Evolutionary conservation across 2,797 vertebrate species (phyloP), one percentile per base, ranked within the genome.

Genomic region (Artibeus jamaicensis): DNA sequence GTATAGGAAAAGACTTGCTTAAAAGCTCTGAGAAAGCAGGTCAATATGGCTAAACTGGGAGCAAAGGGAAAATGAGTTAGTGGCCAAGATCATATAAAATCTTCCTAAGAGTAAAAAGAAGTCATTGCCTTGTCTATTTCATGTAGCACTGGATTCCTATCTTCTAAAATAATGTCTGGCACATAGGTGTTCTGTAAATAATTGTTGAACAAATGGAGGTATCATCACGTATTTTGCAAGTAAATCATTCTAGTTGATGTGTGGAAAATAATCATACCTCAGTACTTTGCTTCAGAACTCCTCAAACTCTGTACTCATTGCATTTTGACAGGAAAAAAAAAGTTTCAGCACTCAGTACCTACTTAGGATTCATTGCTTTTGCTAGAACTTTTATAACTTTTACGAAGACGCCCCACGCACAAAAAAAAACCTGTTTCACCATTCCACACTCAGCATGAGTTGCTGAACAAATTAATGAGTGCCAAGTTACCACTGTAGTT

Each of bases 191-290:
- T 76, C 39, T 10, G 59, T 77, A 82, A 79, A 53, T 55, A 79
- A 26, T 91, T 32, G 48, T 15, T 86, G 53, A 95, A 79, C 78
- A 71, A 94, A 89, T 77, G 34, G 71, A 87, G 6, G 65, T 24
- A 93, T 21, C 7, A 77, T 85, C 68, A 48, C 59, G 82, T 86
- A 50, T 94, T 92, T 93, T 83, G 53, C 62, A 92, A 82, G 71
- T 79, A 93, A 39, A 86, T 71, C 59, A 86, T 84, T 91, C 24
- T 86, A 24, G 34, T 24, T 92, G 16, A 24, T 65, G 14, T 84
- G 29, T 79, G 77, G 81, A 81, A 94, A 91, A 82, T 26, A n/a
- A 32, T n/a, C 32, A 65, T 65, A 62, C 19, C 26, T 62, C 59
- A 32, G 26, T 62, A 32, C 59, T 14, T 26, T 59, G 26, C 59